Conservation (phyloP, 2,113 vertebrate genomes). For the Speoplatyrhinus poulsoni region DNA sequence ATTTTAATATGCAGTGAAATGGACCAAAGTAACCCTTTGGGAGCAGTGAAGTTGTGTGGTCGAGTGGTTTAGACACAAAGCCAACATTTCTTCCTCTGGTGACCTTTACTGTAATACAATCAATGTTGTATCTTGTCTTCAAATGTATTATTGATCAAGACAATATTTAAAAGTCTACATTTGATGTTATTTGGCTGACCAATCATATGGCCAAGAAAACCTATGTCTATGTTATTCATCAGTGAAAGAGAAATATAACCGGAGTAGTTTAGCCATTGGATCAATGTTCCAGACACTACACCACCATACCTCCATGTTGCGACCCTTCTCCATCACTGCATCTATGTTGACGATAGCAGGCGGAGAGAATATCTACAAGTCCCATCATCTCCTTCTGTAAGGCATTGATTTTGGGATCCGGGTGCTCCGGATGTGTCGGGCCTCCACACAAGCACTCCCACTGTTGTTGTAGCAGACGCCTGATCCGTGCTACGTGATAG, state of each 20-base stretch:
- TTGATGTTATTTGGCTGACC: not conserved
- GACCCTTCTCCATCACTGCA: conserved; percentile 36
- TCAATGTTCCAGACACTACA: not conserved
- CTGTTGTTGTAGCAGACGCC: conserved; percentile 89
- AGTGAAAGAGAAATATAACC: not conserved
- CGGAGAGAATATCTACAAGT: conserved; percentile 84
- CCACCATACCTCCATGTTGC: conserved; percentile 49
- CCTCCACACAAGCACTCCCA: conserved; percentile 87
- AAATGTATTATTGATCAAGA: no score
- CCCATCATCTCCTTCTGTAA: conserved; percentile 89
- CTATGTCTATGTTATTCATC: not conserved
- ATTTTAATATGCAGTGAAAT: not conserved
- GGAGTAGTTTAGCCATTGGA: no score
- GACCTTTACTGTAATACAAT: no score
- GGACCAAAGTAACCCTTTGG: not conserved
- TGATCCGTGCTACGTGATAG: conserved; percentile 86
- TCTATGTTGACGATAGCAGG: conserved; percentile 73
- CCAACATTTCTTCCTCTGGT: no score
- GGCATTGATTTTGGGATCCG: conserved; percentile 85
- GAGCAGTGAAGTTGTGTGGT: not conserved
- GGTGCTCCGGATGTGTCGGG: conserved; percentile 75
- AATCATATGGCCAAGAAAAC: no score
- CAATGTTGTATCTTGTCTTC: no score
- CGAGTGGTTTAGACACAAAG: no score
- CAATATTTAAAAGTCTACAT: not conserved